Evolutionary conservation across 2,888 invertebrate genomes (phyloP), one percentile per base, ranked within the genome.

Genomic region (Trissonchulus latispiculum): DNA sequence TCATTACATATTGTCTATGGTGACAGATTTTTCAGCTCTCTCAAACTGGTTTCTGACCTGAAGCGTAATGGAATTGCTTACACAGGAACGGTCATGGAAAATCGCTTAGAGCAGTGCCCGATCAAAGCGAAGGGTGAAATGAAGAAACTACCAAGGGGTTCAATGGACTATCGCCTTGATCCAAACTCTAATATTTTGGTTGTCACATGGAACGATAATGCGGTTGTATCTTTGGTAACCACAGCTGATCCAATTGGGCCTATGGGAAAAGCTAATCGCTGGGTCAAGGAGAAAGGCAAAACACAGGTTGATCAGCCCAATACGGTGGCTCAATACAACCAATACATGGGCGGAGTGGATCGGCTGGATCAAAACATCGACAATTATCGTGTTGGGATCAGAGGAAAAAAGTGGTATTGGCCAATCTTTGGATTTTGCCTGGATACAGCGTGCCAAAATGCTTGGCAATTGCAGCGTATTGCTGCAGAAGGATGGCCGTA

Each of bases 1-100:
- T n/a, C n/a, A n/a, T n/a, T n/a, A n/a, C n/a, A n/a, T n/a, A 70
- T 75, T 28, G 72, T 80, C 72, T 80, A 77, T 75, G n/a, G 77
- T 73, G 79, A 79, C 68, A 80, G 79, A 61, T 73, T 80, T 32
- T 80, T 81, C 74, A 80, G 79, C 29, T 76, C 77, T 70, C 67
- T 78, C 70, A 76, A 78, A 69, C 61, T 79, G 35, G 72, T 79
- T 64, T 70, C 71, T 36, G 73, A 76, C 74, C 70, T 79, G 68
- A 75, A 75, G 73, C 71, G 75, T 29, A 67, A 71, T 18, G 76
- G 77, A 62, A 64, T 75, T 36, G 72, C 74, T 70, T 77, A 76
- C 62, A 80, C 78, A n/a, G 79, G 78, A 33, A 79, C 78, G 67
- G 72, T 79, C 36, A 68, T 68, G 69, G n/a, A n/a, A n/a, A n/a